Percentiles rank a stretch among this genome's conserved stretches.
Evolutionary conservation across 2,888 invertebrate species (phyloP).

Genomic region (Apotomis betuletana): DNA sequence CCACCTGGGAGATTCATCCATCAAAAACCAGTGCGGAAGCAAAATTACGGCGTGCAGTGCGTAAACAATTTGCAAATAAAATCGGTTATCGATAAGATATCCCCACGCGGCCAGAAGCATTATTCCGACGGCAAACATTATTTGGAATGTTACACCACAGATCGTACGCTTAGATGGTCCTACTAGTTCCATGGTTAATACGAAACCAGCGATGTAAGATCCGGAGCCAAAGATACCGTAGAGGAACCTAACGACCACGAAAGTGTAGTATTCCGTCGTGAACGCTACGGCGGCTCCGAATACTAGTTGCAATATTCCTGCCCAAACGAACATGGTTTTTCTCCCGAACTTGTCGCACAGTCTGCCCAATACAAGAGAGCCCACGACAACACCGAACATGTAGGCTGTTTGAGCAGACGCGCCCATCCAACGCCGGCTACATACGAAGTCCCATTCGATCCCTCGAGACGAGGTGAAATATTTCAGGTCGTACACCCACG

Average conservation of each 20-base stretch:
- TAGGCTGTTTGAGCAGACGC: constrained; percentile 90
- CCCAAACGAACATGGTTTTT: constrained; percentile 90
- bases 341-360: constrained; percentile 92
- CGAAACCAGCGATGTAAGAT: constrained; percentile 87
- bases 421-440: constrained; percentile 91
- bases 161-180: constrained; percentile 90
- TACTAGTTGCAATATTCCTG: constrained; percentile 88
- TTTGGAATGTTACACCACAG: constrained; percentile 91
- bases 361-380: constrained; percentile 90
- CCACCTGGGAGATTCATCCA: constrained; percentile 96
- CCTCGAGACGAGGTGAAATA: constrained; percentile 89
- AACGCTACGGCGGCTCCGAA: constrained; percentile 90
- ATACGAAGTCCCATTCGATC: constrained; percentile 93
- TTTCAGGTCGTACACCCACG: constrained; percentile 89
- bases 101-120: constrained; percentile 94
- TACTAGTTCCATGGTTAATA: constrained; percentile 91
- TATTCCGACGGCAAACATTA: constrained; percentile 90
- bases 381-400: constrained; percentile 93
- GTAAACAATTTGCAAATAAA: constrained; percentile 89
- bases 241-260: constrained; percentile 86
- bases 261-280: constrained; percentile 88
- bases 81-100: constrained; percentile 88
- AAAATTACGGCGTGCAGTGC: constrained; percentile 89
- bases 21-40: constrained; percentile 91
- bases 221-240: constrained; percentile 94